These are phyloP conservation scores for Struthidea cinerea DNA, from an alignment of 2,113 vertebrate genomes.

Conservation along the genomic window DNA sequence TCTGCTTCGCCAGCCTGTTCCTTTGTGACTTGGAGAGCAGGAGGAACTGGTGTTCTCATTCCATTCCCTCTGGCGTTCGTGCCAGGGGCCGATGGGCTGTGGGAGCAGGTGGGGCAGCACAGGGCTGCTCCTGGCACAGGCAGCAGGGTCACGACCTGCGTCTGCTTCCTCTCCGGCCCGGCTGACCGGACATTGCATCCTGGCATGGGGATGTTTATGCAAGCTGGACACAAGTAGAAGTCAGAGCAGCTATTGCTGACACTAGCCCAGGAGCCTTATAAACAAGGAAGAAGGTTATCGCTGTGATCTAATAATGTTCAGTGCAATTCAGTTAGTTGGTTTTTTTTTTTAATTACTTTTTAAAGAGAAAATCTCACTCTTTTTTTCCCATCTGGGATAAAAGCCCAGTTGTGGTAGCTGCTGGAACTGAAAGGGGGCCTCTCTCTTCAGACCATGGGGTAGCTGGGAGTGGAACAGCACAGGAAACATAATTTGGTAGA, in stretches of 20 bases:
- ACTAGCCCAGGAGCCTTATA: not conserved
- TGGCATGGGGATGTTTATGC: not conserved
- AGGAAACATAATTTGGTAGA: not conserved
- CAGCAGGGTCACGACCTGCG: not conserved
- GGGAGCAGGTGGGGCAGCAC: accelerated
- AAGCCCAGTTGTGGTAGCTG: not conserved
- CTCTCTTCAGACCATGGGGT: not conserved
- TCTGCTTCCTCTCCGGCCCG: not conserved
- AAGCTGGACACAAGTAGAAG: not conserved
- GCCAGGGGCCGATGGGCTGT: not conserved
- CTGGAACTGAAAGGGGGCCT: not conserved
- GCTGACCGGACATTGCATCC: not conserved
- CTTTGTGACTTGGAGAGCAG: not conserved
- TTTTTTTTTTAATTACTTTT: not conserved
- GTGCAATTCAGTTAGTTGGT: not conserved
- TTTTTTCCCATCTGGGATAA: not conserved
- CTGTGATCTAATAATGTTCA: not conserved
- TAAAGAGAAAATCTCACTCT: not conserved
- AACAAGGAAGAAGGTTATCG: not conserved
- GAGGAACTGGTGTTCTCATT: accelerated
- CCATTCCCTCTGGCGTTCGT: accelerated
- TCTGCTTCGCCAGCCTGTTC: not conserved
- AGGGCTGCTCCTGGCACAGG: not conserved
- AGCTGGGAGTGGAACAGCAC: not conserved
- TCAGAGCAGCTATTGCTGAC: not conserved